phyloP scores from a whole-genome alignment of 53 echinoderm and acorn worm genomes.

The Arbacia lixula region DNA sequence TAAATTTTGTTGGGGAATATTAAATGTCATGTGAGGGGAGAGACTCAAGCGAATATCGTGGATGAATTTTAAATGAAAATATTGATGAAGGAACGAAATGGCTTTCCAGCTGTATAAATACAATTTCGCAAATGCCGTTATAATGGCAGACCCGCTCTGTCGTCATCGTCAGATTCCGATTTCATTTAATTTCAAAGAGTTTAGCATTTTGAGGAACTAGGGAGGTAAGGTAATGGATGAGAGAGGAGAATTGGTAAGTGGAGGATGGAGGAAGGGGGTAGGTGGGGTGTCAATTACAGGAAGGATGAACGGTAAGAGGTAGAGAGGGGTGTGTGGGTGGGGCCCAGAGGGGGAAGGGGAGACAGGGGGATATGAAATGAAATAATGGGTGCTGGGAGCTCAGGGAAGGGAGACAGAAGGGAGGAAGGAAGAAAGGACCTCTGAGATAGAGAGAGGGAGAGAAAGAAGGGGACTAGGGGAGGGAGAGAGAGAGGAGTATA shows the following conservation, averaged over 20 bases:
- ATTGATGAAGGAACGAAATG: no score
- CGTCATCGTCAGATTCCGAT: background rate
- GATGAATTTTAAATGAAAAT: no score
- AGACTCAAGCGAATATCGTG: no score
- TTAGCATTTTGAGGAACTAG: no score
- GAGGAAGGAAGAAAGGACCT: background rate
- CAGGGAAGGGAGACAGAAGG: background rate
- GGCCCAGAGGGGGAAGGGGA: background rate
- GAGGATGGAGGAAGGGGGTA: background rate
- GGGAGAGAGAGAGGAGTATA: background rate
- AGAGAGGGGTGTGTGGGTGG: background rate
- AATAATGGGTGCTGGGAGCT: background rate
- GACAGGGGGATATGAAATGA: background rate
- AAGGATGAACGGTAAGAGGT: background rate
- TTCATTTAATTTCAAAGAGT: background rate
- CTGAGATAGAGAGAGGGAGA: background rate
- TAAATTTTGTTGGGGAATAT: no score
- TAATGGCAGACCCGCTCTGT: no score
- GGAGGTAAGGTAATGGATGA: background rate
- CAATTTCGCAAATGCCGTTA: no score
- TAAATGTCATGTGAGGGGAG: no score
- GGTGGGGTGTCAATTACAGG: background rate
- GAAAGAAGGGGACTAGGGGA: background rate
- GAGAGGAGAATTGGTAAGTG: background rate
- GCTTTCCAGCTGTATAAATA: no score